These are phyloP conservation scores for Centruroides sculpturatus DNA, from an alignment of 1,140 invertebrate genomes.

Conservation along the genomic window DNA sequence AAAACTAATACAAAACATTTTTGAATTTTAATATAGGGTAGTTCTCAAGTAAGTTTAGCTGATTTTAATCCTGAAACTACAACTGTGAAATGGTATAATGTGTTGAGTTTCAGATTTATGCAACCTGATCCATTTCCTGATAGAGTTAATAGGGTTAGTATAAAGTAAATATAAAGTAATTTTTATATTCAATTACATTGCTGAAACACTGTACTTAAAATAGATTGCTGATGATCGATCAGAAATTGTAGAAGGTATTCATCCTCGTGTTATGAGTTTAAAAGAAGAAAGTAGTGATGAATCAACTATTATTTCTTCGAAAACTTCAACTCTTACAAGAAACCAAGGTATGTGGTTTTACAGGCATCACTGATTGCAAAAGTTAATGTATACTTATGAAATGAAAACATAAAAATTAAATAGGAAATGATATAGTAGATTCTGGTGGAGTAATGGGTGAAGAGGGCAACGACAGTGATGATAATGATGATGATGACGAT, in stretches of 20 bases:
- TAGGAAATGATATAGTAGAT: slow-evolving; percentile 15
- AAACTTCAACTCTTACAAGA: slow-evolving; percentile 85
- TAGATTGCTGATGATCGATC: slow-evolving; percentile 24
- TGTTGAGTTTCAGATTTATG: slow-evolving; percentile 75
- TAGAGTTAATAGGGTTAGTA: slow-evolving; percentile 5
- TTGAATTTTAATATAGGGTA: slow-evolving; percentile 49
- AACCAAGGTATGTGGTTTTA: slow-evolving; percentile 44
- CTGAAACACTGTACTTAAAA: too few species aligned
- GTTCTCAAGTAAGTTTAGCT: slow-evolving; percentile 84
- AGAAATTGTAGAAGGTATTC: slow-evolving; percentile 6
- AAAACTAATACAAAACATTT: too few species aligned
- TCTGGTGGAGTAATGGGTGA: slow-evolving; percentile 32
- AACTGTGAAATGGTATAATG: slow-evolving; percentile 85
- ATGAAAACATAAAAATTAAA: neutral
- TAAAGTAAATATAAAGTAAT: neutral
- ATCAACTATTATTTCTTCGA: slow-evolving; percentile 87
- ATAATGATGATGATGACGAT: slow-evolving; percentile 20
- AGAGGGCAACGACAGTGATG: slow-evolving; percentile 13
- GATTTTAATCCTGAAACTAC: slow-evolving; percentile 73
- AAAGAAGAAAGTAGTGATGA: slow-evolving; percentile 89
- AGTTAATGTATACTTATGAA: neutral
- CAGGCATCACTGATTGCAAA: too few species aligned
- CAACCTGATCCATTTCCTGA: slow-evolving; percentile 32
- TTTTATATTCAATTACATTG: too few species aligned
- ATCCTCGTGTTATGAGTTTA: slow-evolving; percentile 8